A percentile compares a stretch with the other conserved stretches of the same genome.
Conservation (phyloP, 2,888 invertebrate genomes). For the Napeogenes inachia region DNA sequence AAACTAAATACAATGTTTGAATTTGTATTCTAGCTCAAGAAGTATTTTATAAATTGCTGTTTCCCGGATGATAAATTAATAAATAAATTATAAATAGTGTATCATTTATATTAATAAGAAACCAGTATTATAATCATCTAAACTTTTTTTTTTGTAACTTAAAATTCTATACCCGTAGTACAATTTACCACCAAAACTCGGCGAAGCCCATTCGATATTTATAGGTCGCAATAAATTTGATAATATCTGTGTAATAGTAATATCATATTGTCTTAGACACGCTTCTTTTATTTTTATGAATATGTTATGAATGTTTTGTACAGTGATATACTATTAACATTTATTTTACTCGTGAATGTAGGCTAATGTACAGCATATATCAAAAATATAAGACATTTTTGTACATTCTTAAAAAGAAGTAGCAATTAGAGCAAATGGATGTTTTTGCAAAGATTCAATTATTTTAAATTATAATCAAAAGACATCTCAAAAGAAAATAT, state of each 20-base stretch:
- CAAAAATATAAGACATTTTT: too few species aligned
- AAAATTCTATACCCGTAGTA: constrained; percentile 25
- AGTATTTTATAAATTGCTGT: neutral
- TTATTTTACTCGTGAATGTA: neutral
- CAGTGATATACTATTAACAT: neutral
- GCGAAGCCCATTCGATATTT: constrained; percentile 23
- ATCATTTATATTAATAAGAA: too few species aligned
- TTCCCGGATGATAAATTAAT: too few species aligned
- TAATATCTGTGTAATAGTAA: constrained; percentile 28
- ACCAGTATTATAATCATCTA: neutral
- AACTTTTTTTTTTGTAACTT: constrained; percentile 16
- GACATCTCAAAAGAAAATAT: too few species aligned
- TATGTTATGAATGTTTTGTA: constrained; percentile 9
- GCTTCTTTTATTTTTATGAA: constrained; percentile 22
- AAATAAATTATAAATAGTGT: too few species aligned
- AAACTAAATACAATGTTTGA: constrained; percentile 5
- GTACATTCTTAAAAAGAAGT: too few species aligned
- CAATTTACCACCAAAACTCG: constrained; percentile 27
- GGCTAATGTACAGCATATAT: too few species aligned
- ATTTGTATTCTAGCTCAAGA: neutral
- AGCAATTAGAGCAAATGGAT: too few species aligned
- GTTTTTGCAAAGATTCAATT: too few species aligned
- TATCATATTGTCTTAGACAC: constrained; percentile 26
- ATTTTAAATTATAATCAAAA: too few species aligned
- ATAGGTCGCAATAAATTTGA: constrained; percentile 30